Base-by-base conservation (phyloP, 2,888 invertebrate genomes). In the Carterocephalus palaemon region DNA sequence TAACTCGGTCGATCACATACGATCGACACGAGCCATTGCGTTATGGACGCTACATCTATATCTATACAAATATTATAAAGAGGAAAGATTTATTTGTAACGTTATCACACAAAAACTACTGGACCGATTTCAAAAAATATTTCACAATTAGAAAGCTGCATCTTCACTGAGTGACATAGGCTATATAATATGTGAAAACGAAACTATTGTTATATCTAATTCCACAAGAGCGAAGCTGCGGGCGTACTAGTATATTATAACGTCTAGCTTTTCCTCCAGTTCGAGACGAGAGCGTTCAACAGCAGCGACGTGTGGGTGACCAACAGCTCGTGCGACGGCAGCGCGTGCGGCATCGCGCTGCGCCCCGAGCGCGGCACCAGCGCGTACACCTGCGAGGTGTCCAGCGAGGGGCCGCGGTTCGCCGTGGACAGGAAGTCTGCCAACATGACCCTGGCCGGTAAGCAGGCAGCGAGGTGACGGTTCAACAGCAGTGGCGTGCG, bases 361-460 rank as follows among this genome's bases (percentile, higher is more conserved):
- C 56, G 69, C 2, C 80, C 79, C 0, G 84, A 84, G 47, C 62
- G 77, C 0, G 86, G 84, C 6, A 72, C 77, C 0, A 78, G 71
- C 5, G 74, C 64, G 55, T 86, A 83, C 46, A 84, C 82, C n/a
- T 86, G 85, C 16, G 86, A 85, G 51, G 86, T 86, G 0, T 85
- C 85, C 51, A 85, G 84, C 38, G 85, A 86, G 46, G 84, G 79
- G 0, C 85, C 85, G 0, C 57, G 86, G 45, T 86, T 86, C 41
- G 85, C 81, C 0, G 83, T 86, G 0, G 81, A 83, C 28, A 73
- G 69, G 52, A 56, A 53, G 29, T 75, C 80, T 0, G 75, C 80
- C 0, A 80, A 84, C 24, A 84, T 86, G 83, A 86, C 85, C 1
- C 50, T 84, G 10, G 75, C 84, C 53, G 84, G 84, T 83, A 42